Conservation (phyloP, 1,140 invertebrate species). For the Bradynema listronoti region DNA sequence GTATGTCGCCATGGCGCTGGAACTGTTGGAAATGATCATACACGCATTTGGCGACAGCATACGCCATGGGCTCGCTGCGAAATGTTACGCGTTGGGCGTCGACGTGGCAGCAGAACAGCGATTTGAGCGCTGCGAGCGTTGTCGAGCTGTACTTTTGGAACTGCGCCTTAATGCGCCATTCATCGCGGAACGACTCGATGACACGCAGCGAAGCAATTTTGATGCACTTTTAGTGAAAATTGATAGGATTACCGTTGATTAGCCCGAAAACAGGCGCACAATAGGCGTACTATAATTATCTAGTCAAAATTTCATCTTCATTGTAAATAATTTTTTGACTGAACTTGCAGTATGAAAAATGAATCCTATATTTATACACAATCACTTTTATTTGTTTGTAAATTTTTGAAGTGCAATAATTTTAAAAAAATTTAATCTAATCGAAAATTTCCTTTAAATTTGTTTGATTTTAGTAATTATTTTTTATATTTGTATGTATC, state of each 20-base stretch:
- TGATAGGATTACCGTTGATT: too few species aligned
- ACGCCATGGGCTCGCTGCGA: conserved; percentile 15
- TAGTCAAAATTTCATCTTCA: too few species aligned
- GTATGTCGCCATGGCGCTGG: conserved; percentile 12
- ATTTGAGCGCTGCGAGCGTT: conserved; percentile 23
- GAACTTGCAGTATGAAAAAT: too few species aligned
- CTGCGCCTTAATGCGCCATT: conserved; percentile 11
- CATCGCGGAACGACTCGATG: conserved; percentile 15
- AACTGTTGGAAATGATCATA: conserved; percentile 22
- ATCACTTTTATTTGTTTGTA: too few species aligned
- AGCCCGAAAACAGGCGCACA: too few species aligned
- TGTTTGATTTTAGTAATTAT: not conserved
- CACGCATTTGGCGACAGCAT: conserved; percentile 13
- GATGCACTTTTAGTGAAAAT: too few species aligned
- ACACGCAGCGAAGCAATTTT: too few species aligned
- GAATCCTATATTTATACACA: too few species aligned
- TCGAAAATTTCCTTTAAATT: too few species aligned
- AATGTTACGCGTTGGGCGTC: conserved; percentile 20
- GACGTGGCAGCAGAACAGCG: conserved; percentile 26
- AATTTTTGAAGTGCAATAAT: too few species aligned
- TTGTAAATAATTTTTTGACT: conserved; percentile 14
- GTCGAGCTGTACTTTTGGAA: conserved; percentile 18
- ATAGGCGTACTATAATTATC: too few species aligned
- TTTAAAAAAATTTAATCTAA: too few species aligned
- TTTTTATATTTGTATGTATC: not conserved